These are phyloP conservation scores for Pardalotus punctatus DNA, from an alignment of 2,113 vertebrate species.

Conservation along the genomic window DNA sequence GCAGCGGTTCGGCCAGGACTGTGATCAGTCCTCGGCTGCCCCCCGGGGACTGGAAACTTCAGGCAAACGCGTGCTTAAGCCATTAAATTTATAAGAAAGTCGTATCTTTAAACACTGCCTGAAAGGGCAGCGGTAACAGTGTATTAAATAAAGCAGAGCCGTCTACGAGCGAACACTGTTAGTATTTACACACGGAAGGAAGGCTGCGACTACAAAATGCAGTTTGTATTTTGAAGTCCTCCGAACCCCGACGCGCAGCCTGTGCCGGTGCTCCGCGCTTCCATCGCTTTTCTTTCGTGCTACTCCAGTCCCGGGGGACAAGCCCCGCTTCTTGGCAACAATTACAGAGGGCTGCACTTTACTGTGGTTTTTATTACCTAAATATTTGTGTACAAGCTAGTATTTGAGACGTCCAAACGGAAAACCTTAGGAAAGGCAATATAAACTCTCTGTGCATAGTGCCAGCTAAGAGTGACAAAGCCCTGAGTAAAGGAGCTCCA, in stretches of 20 bases:
- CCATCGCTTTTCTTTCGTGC: fast-evolving
- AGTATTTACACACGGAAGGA: neutral
- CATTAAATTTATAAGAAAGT: neutral
- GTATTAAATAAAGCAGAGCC: neutral
- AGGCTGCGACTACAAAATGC: fast-evolving
- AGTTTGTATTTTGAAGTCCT: fast-evolving
- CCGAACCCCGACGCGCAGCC: fast-evolving
- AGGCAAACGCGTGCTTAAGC: neutral
- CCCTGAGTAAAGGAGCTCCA: neutral
- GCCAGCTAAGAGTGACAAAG: neutral
- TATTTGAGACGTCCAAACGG: neutral
- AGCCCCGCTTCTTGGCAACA: neutral
- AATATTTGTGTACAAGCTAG: neutral
- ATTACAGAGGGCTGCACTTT: fast-evolving
- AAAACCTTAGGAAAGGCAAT: neutral
- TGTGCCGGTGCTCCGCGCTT: fast-evolving
- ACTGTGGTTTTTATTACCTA: fast-evolving
- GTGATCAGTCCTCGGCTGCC: no score
- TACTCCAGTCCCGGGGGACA: fast-evolving
- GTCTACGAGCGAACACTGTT: fast-evolving
- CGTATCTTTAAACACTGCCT: neutral
- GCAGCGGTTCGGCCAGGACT: neutral
- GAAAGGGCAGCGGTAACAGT: fast-evolving
- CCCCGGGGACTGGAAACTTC: neutral
- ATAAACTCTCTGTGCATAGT: neutral